Conservation (phyloP, 2,888 invertebrate species). For the Sisyra terminalis region DNA sequence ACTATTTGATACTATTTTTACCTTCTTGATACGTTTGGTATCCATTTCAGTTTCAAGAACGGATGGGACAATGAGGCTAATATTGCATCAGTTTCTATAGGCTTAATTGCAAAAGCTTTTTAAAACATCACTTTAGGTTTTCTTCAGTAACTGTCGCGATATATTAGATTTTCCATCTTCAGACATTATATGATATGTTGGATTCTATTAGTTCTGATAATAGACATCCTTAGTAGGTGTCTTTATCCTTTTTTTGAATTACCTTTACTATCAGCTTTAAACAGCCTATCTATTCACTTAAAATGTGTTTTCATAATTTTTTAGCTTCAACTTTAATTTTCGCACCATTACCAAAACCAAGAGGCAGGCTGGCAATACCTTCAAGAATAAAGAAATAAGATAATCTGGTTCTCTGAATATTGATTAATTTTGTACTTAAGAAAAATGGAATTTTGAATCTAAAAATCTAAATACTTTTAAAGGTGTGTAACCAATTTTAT, state of each 20-base stretch:
- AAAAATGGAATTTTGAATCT: too few relatives aligned
- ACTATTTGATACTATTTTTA: constrained; percentile 6
- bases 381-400: too few relatives aligned
- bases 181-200: constrained; percentile 7
- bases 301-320: constrained; percentile 9
- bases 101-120: constrained; percentile 5
- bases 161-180: too few relatives aligned
- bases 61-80: constrained; percentile 8
- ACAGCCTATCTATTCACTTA: constrained; percentile 9
- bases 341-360: too few relatives aligned
- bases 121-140: too few relatives aligned
- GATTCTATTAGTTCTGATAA: constrained; percentile 10
- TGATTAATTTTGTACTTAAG: too few relatives aligned
- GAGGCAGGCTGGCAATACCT: too few relatives aligned
- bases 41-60: constrained; percentile 10
- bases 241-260: constrained; percentile 8
- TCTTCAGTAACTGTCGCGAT: too few relatives aligned
- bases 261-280: constrained; percentile 3
- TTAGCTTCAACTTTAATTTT: too few relatives aligned
- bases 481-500: too few relatives aligned
- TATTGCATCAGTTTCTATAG: constrained; percentile 6
- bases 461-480: too few relatives aligned
- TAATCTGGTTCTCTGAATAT: too few relatives aligned
- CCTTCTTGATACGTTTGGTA: constrained; percentile 7
- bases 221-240: constrained; percentile 9